Percentiles rank a stretch among this genome's conserved stretches.
Conservation (phyloP, 2,888 invertebrate genomes). For the Kryphioiulus occultus region DNA sequence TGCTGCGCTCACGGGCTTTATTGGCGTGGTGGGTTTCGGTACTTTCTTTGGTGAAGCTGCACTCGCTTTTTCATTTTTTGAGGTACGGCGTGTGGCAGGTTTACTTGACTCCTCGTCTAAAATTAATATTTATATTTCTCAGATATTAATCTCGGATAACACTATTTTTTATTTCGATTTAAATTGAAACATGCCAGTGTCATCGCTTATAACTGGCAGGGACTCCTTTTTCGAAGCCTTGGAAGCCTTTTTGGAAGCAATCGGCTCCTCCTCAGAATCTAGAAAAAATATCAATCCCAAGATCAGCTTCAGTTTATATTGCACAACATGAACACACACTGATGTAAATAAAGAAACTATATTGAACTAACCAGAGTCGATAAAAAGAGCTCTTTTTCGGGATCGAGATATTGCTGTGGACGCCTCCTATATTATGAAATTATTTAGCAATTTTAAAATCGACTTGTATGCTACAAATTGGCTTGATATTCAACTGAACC, state of each 20-base stretch:
- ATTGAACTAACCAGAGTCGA: conserved; percentile 4
- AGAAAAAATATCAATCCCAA: neutral
- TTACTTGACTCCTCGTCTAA: conserved; percentile 11
- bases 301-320: neutral
- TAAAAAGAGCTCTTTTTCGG: conserved; percentile 36
- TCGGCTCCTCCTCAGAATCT: conserved; percentile 32
- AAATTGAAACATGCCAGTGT: neutral
- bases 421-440: neutral
- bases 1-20: neutral
- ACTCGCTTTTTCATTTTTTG: neutral
- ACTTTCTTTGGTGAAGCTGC: neutral
- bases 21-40: neutral
- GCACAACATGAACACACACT: neutral
- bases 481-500: neutral
- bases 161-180: neutral
- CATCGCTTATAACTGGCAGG: neutral
- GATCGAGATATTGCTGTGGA: neutral
- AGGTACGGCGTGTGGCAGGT: neutral
- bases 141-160: neutral
- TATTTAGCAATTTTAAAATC: neutral
- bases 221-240: neutral
- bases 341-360: neutral
- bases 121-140: neutral
- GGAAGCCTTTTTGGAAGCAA: conserved; percentile 20
- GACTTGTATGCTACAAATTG: neutral